These are phyloP conservation scores for Hoplostethus mediterraneus DNA, from an alignment of 2,797 vertebrate species.

Conservation along the genomic window DNA sequence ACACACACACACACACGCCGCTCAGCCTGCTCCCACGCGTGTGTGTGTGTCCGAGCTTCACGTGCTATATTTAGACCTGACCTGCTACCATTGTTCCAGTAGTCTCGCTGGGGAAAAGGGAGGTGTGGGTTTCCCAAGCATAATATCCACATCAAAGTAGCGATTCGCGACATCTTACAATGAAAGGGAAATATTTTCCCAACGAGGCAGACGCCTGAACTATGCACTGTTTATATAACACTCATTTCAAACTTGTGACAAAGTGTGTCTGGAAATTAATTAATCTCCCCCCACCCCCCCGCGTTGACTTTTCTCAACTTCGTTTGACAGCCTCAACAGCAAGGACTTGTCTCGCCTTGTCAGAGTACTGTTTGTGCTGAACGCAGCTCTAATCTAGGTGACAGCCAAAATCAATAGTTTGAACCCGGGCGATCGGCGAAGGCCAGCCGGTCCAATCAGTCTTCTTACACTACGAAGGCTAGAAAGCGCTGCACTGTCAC, in stretches of 20 bases:
- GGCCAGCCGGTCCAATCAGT: slow-evolving; percentile 30
- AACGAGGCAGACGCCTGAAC: slow-evolving; percentile 16
- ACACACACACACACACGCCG: neutral
- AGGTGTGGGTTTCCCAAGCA: slow-evolving; percentile 4
- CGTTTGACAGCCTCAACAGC: slow-evolving; percentile 31
- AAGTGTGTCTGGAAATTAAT: slow-evolving; percentile 34
- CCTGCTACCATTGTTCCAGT: slow-evolving; percentile 32
- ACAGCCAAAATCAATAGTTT: slow-evolving; percentile 40
- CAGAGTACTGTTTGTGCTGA: slow-evolving; percentile 32
- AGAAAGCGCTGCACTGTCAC: slow-evolving; percentile 1
- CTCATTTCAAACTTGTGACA: slow-evolving; percentile 32
- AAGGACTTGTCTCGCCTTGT: slow-evolving; percentile 28
- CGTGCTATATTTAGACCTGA: neutral
- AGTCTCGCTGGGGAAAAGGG: slow-evolving; percentile 9
- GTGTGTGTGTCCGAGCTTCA: neutral
- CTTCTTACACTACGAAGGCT: slow-evolving; percentile 17
- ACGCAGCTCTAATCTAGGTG: slow-evolving; percentile 23
- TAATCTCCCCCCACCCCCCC: too few relatives aligned
- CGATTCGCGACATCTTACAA: neutral
- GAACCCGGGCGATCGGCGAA: slow-evolving; percentile 21
- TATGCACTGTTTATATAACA: slow-evolving; percentile 4
- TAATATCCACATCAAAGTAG: slow-evolving; percentile 24
- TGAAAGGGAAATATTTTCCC: slow-evolving; percentile 4
- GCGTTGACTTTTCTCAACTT: slow-evolving; percentile 29
- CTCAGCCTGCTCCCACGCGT: neutral